These are phyloP conservation scores for Heliothis peltigera DNA, from an alignment of 2,888 invertebrate species.

Conservation along the genomic window DNA sequence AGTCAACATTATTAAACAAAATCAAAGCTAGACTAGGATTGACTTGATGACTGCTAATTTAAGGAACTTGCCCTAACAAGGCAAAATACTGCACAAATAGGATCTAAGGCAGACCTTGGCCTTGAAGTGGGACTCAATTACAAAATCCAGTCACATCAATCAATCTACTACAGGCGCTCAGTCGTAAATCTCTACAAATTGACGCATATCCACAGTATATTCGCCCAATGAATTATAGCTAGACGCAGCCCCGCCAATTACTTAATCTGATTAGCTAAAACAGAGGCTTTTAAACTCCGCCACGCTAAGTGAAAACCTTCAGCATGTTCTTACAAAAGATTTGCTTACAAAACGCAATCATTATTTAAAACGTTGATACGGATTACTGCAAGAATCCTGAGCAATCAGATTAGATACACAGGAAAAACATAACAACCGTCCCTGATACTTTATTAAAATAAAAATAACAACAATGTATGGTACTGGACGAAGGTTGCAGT, in stretches of 20 bases:
- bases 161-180: not conserved
- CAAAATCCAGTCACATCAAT: not conserved
- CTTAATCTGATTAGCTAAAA: conserved; percentile 74
- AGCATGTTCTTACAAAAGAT: conserved; percentile 60
- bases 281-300: conserved; percentile 73
- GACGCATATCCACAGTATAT: conserved; percentile 61
- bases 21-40: no score
- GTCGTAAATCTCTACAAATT: conserved; percentile 16
- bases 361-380: conserved; percentile 5
- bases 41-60: not conserved
- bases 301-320: conserved; percentile 70
- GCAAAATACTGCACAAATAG: not conserved
- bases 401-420: conserved; percentile 19
- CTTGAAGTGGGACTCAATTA: not conserved
- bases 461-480: conserved; percentile 31
- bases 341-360: conserved; percentile 49
- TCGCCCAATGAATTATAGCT: conserved; percentile 63
- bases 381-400: conserved; percentile 40
- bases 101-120: not conserved
- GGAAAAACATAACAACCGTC: conserved; percentile 34
- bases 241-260: conserved; percentile 64
- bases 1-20: no score
- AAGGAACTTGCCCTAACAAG: not conserved
- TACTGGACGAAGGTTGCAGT: conserved; percentile 35
- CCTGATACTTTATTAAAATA: conserved; percentile 15